Evolutionary conservation across 2,888 invertebrate genomes (phyloP), one percentile per base, ranked within the genome.

Genomic region (Sesia apiformis): DNA sequence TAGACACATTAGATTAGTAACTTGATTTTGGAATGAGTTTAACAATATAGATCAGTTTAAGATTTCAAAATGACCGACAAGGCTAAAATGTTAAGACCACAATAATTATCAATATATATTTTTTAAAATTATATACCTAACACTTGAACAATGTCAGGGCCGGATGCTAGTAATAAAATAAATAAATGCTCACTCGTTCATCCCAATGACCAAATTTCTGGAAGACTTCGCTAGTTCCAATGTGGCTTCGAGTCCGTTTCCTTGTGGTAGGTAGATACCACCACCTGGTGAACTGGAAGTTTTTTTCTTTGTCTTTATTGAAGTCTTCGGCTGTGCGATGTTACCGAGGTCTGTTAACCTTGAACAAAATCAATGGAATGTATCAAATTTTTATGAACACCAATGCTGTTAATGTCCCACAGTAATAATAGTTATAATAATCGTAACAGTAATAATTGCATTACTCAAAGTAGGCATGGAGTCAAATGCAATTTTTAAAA

Each of bases 291-390:
- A 88, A 55, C 90, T 91, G 0, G 92, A 92, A 0, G 92, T 91
- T 62, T 90, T 91, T 76, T 91, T 92, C 69, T 90, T 91, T 0
- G 84, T 78, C 49, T 81, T 77, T 3, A 90, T 76, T 0, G 83
- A 65, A 42, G 84, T 75, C 4, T 80, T 70, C 0, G 82, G 81
- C 50, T 91, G 90, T 0, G 90, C 82, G 57, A 93, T 85, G 66
- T 93, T 94, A 42, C 96, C 96, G 52, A 96, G 81, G 78, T 96
- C 96, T 7, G 93, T 94, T 55, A 97, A 81, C 65, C 95, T 93
- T 75, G 6, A 72, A 72, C 69, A 40, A 46, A 43, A 40, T 38
- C 8, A 46, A 46, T 5, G 23, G 2, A 23, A 23, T 23, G 23
- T 23, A 23, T 23, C 23, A 23, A 23, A 23, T 23, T 23, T 2